Conservation (phyloP, 2,888 invertebrate species). For the Zaprionus lineosus region DNA sequence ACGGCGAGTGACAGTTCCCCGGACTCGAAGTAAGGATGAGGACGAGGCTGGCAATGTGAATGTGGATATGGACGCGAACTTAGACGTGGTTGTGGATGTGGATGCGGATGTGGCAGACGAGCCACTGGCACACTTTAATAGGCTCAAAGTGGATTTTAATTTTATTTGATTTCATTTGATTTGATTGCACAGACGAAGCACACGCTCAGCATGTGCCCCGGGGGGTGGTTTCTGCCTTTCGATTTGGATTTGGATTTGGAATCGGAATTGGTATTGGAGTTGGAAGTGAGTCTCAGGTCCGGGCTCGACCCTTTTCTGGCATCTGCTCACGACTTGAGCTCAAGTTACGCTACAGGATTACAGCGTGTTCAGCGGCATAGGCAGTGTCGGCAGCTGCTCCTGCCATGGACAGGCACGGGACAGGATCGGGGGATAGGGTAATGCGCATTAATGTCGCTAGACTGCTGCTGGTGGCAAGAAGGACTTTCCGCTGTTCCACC, state of each 20-base stretch:
- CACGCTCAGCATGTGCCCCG: conserved; percentile 59
- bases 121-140: conserved; percentile 75
- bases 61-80: no score
- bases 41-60: neutral
- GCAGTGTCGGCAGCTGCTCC: conserved; percentile 45
- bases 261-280: no score
- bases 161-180: conserved; percentile 79
- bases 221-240: conserved; percentile 44
- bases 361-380: conserved; percentile 35
- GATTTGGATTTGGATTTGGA: conserved; percentile 1
- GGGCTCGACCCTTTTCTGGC: conserved; percentile 45
- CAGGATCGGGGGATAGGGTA: conserved; percentile 39
- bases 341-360: conserved; percentile 62
- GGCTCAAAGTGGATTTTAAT: conserved; percentile 82
- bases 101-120: conserved; percentile 8
- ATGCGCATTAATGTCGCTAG: conserved; percentile 76
- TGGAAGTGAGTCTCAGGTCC: neutral
- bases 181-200: conserved; percentile 67
- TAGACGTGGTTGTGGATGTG: neutral
- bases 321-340: conserved; percentile 52
- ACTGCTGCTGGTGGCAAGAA: conserved; percentile 54
- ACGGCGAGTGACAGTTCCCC: conserved; percentile 57
- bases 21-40: neutral
- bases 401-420: conserved; percentile 48
- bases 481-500: conserved; percentile 15